Conservation (phyloP, 2,888 invertebrate species). For the Reticulitermes lucifugus region DNA sequence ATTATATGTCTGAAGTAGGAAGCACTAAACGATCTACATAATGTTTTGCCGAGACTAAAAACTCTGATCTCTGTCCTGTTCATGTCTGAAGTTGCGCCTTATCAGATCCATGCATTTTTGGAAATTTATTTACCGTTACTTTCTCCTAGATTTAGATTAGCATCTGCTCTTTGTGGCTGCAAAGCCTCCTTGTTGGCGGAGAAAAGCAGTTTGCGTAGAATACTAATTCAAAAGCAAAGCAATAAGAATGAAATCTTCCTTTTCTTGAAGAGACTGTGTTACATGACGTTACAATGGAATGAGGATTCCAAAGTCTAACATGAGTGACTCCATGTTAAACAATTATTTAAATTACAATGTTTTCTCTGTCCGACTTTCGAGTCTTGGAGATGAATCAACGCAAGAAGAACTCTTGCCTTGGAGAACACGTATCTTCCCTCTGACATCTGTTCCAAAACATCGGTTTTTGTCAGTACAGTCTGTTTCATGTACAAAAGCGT, state of each 20-base stretch:
- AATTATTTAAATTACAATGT: slow-evolving; percentile 10
- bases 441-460: not conserved
- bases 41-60: no score
- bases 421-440: not conserved
- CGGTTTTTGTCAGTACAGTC: not conserved
- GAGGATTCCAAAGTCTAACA: not conserved
- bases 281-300: not conserved
- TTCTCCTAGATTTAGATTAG: not conserved
- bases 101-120: not conserved
- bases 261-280: not conserved
- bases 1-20: no score
- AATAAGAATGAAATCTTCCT: not conserved
- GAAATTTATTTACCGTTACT: not conserved
- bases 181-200: not conserved
- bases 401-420: not conserved
- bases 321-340: slow-evolving; percentile 5
- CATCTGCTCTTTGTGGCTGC: not conserved
- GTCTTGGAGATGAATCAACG: not conserved
- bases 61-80: no score
- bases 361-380: not conserved
- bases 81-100: no score
- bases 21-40: no score
- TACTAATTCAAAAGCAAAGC: slow-evolving; percentile 5
- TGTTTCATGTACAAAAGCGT: not conserved
- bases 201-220: not conserved